A percentile compares a stretch with the other conserved stretches of the same genome.
These are phyloP conservation scores for Leptinotarsa texana DNA, from an alignment of 1,140 invertebrate genomes.

Conservation along the genomic window DNA sequence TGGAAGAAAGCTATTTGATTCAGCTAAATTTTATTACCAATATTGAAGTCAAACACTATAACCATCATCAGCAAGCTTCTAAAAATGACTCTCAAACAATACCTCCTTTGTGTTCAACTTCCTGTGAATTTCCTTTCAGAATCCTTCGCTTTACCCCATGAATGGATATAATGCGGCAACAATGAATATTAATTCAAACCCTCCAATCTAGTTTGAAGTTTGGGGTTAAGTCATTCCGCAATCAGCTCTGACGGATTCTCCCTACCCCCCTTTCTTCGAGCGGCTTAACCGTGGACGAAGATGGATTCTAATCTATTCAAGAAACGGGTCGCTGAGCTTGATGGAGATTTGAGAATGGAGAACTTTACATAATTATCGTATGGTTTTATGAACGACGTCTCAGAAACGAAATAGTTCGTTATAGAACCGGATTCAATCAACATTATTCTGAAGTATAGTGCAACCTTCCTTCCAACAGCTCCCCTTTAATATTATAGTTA, in stretches of 20 bases:
- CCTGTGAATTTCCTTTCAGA: background rate
- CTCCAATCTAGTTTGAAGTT: background rate
- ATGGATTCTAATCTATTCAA: background rate
- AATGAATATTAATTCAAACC: slow-evolving; percentile 1
- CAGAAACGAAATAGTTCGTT: too few relatives aligned
- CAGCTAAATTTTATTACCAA: too few relatives aligned
- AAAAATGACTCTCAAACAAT: too few relatives aligned
- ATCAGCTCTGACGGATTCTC: background rate
- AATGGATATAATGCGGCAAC: slow-evolving; percentile 2
- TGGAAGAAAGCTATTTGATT: too few relatives aligned
- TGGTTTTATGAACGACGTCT: background rate
- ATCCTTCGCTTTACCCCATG: background rate
- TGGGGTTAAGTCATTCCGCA: background rate
- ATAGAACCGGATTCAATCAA: too few relatives aligned
- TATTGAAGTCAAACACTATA: too few relatives aligned
- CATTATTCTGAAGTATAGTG: too few relatives aligned
- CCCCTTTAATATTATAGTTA: too few relatives aligned
- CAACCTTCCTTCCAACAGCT: too few relatives aligned
- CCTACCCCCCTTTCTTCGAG: background rate
- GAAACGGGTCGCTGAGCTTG: background rate
- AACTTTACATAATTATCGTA: background rate
- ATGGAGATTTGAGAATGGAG: background rate
- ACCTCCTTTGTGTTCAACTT: background rate
- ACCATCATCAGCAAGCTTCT: too few relatives aligned
- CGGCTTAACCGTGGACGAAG: background rate